phyloP scores from a whole-genome alignment of 2,113 vertebrate species.

The Tapirus terrestris region DNA sequence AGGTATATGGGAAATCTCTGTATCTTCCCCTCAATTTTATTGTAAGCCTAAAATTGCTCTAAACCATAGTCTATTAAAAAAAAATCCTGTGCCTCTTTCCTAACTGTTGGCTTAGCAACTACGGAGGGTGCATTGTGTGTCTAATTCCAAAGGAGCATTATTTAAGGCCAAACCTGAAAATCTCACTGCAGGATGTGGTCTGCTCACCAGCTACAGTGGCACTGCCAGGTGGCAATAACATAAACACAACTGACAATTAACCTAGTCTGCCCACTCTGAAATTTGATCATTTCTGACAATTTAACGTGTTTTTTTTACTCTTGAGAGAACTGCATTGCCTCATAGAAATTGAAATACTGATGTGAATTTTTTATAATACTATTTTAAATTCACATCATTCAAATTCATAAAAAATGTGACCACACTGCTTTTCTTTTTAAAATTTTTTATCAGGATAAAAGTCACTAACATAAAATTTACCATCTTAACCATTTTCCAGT shows the following conservation, averaged over 20 bases:
- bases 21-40: neutral
- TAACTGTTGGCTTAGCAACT: neutral
- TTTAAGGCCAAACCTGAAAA: neutral
- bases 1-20: neutral
- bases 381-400: neutral
- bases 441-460: neutral
- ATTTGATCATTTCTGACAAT: no score
- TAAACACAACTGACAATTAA: no score
- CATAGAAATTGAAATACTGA: neutral
- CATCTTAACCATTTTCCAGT: no score
- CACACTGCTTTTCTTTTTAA: neutral
- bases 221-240: neutral
- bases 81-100: neutral
- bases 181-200: fast-evolving
- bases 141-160: neutral
- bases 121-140: neutral
- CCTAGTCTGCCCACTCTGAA: no score
- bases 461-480: neutral
- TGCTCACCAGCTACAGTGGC: neutral
- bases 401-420: neutral
- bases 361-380: neutral
- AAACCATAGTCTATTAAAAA: neutral
- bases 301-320: neutral
- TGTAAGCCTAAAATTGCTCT: neutral
- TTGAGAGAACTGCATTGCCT: neutral